A percentile compares a stretch with the other conserved stretches of the same genome.
These are phyloP conservation scores for Athene noctua DNA, from an alignment of 2,113 vertebrate genomes.

Conservation along the genomic window DNA sequence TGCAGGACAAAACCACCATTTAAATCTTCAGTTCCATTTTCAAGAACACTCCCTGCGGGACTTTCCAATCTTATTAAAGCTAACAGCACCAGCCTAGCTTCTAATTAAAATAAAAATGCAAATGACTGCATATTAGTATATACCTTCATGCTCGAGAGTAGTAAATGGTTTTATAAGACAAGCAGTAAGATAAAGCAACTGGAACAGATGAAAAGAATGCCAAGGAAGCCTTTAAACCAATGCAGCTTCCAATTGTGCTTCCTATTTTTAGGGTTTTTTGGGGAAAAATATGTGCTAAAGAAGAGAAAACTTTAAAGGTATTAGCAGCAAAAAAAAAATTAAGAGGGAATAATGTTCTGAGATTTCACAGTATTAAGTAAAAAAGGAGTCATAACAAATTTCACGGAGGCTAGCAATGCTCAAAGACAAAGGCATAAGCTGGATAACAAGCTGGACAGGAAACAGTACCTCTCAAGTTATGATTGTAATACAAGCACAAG, in stretches of 20 bases:
- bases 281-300: not conserved
- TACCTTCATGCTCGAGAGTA: not conserved
- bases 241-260: not conserved
- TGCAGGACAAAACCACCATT: not conserved
- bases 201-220: not conserved
- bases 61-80: constrained; percentile 2
- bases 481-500: not conserved
- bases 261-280: not conserved
- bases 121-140: not conserved
- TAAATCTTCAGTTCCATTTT: constrained; percentile 16
- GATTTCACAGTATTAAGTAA: not conserved
- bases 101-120: constrained; percentile 48
- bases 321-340: not conserved
- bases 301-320: not conserved
- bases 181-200: not conserved
- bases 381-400: not conserved
- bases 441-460: not conserved
- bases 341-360: not conserved
- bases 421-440: not conserved
- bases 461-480: not conserved
- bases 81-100: not conserved
- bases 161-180: constrained; percentile 12
- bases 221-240: not conserved
- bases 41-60: not conserved
- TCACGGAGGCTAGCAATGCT: not conserved